Percentiles rank a stretch among this genome's conserved stretches.
Conservation (phyloP, 1,140 invertebrate genomes). For the Dufourea novaeangliae region DNA sequence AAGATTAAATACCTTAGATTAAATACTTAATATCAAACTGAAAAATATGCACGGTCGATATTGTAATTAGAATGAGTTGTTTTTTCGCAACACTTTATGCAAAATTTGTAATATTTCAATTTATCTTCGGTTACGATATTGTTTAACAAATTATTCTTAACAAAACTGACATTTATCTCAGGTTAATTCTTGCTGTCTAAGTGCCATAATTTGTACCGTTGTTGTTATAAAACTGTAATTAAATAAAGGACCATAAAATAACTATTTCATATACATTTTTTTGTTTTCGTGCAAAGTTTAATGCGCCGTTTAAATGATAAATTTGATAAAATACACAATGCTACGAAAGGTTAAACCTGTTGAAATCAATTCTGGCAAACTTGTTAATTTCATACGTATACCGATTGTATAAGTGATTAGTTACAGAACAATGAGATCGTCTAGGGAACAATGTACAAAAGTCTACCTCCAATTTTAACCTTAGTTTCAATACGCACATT, state of each 20-base stretch:
- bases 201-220: conserved; percentile 15
- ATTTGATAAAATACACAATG: conserved; percentile 36
- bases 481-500: too few species aligned
- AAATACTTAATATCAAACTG: too few species aligned
- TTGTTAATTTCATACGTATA: not conserved
- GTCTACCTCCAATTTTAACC: too few species aligned
- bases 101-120: too few species aligned
- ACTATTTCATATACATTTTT: not conserved
- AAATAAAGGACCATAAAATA: not conserved
- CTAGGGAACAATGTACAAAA: too few species aligned
- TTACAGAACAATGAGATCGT: too few species aligned
- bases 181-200: not conserved
- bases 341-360: not conserved
- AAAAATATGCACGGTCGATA: too few species aligned
- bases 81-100: not conserved
- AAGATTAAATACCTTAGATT: too few species aligned
- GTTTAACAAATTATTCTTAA: too few species aligned
- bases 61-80: too few species aligned
- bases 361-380: not conserved
- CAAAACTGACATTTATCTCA: not conserved
- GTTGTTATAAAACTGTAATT: not conserved
- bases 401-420: too few species aligned
- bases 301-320: not conserved
- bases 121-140: not conserved
- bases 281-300: too few species aligned